These are phyloP conservation scores for Scaptomyza tumidula DNA, from an alignment of 2,888 invertebrate genomes.

Conservation along the genomic window DNA sequence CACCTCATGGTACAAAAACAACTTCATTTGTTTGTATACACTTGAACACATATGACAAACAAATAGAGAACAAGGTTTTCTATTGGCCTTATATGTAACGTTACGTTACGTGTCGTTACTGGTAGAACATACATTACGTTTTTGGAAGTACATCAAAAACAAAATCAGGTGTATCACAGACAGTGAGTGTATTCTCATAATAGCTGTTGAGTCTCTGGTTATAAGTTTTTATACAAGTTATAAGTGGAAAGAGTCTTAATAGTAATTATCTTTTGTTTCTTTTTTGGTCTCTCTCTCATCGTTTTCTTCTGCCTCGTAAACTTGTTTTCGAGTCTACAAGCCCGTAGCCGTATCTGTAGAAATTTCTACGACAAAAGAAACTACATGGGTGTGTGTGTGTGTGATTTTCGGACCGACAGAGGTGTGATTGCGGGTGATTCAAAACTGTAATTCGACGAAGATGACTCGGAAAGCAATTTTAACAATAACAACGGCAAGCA, in stretches of 20 bases:
- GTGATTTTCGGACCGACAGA: conserved; percentile 6
- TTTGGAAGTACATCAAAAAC: background rate
- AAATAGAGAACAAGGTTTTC: background rate
- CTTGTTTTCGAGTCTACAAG: conserved; percentile 45
- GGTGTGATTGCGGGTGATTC: conserved; percentile 69
- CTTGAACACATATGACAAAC: too few species aligned
- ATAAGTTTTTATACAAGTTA: conserved; percentile 32
- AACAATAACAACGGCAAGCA: conserved; percentile 57
- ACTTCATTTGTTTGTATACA: too few species aligned
- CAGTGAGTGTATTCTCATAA: conserved; percentile 10
- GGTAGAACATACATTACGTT: background rate
- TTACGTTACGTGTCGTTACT: background rate
- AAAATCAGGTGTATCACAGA: conserved; percentile 5
- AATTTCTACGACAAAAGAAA: conserved; percentile 28
- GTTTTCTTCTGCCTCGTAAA: conserved; percentile 22
- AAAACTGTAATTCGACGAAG: conserved; percentile 59
- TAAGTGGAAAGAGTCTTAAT: conserved; percentile 43
- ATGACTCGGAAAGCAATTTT: conserved; percentile 59
- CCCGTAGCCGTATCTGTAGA: background rate
- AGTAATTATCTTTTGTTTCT: conserved; percentile 51
- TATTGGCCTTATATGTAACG: background rate
- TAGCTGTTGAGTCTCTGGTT: conserved; percentile 20
- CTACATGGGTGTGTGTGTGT: conserved; percentile 1
- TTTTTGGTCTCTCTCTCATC: conserved; percentile 35
- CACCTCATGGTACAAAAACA: too few species aligned